These are phyloP conservation scores for Caenorhabditis sp. DNA, from an alignment of 2,888 invertebrate genomes.

Conservation along the genomic window DNA sequence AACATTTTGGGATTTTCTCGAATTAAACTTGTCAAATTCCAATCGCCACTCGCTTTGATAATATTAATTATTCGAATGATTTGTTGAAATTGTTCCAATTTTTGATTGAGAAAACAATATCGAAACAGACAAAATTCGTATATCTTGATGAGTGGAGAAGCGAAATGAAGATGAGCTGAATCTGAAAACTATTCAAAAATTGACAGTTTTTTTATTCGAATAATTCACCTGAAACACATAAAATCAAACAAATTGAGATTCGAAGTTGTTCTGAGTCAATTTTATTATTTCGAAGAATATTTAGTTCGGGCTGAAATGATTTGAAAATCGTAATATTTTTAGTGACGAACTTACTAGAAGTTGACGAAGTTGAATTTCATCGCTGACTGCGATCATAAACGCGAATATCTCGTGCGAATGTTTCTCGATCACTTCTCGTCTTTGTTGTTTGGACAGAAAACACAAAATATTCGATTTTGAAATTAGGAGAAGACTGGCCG, in stretches of 20 bases:
- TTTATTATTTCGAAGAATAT: slow-evolving; percentile 5
- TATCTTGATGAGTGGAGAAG: slow-evolving; percentile 20
- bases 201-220: not conserved
- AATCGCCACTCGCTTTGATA: slow-evolving; percentile 1
- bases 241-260: slow-evolving; percentile 48
- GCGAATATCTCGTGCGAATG: slow-evolving; percentile 23
- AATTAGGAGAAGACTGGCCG: slow-evolving; percentile 13
- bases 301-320: slow-evolving; percentile 14
- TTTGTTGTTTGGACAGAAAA: slow-evolving; percentile 23
- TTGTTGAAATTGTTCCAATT: not conserved
- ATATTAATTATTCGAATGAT: slow-evolving; percentile 2
- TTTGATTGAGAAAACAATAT: slow-evolving; percentile 32
- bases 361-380: slow-evolving; percentile 10
- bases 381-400: slow-evolving; percentile 18
- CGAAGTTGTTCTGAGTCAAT: slow-evolving; percentile 48
- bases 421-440: slow-evolving; percentile 13
- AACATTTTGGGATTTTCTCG: slow-evolving; percentile 6
- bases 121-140: slow-evolving; percentile 51
- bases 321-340: no score
- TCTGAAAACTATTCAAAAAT: slow-evolving; percentile 19
- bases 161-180: slow-evolving; percentile 27
- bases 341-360: slow-evolving; percentile 28
- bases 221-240: slow-evolving; percentile 41
- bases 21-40: slow-evolving; percentile 4
- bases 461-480: slow-evolving; percentile 28